Percentiles rank a stretch among this genome's conserved stretches.
Conservation (phyloP, 2,888 invertebrate genomes). For the Synergus itoensis region DNA sequence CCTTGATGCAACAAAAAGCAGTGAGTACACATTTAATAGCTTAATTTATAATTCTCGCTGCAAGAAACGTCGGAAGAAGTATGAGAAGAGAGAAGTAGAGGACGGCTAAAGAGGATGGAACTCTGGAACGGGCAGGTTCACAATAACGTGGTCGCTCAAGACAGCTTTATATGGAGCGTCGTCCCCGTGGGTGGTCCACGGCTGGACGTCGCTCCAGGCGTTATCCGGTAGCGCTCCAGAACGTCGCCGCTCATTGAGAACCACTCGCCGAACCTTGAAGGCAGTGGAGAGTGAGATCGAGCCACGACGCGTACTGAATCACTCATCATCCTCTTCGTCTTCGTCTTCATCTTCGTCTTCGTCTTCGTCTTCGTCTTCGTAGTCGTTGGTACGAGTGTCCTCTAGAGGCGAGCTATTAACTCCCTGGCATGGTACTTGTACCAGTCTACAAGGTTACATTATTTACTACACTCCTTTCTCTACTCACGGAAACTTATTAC, state of each 20-base stretch:
- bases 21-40: slow-evolving; percentile 72
- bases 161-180: slow-evolving; percentile 75
- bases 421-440: slow-evolving; percentile 58
- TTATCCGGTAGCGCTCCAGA: slow-evolving; percentile 44
- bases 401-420: slow-evolving; percentile 71
- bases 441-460: slow-evolving; percentile 68
- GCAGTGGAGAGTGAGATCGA: slow-evolving; percentile 68
- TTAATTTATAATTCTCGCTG: slow-evolving; percentile 75
- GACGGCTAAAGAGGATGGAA: slow-evolving; percentile 55
- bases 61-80: slow-evolving; percentile 59
- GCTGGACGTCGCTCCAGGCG: slow-evolving; percentile 68
- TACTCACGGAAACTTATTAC: slow-evolving; percentile 63
- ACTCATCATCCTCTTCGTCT: slow-evolving; percentile 68
- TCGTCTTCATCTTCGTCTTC: slow-evolving; percentile 37
- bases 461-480: slow-evolving; percentile 62
- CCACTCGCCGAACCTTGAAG: slow-evolving; percentile 62
- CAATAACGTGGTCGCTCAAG: slow-evolving; percentile 66
- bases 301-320: slow-evolving; percentile 73
- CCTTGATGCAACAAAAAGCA: slow-evolving; percentile 57
- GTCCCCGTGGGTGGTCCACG: slow-evolving; percentile 76
- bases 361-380: slow-evolving; percentile 40
- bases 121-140: slow-evolving; percentile 54
- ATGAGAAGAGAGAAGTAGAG: slow-evolving; percentile 50
- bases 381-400: slow-evolving; percentile 58
- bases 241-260: slow-evolving; percentile 60